These are phyloP conservation scores for Listrodromus nycthemerus DNA, from an alignment of 2,888 invertebrate species.

Conservation along the genomic window DNA sequence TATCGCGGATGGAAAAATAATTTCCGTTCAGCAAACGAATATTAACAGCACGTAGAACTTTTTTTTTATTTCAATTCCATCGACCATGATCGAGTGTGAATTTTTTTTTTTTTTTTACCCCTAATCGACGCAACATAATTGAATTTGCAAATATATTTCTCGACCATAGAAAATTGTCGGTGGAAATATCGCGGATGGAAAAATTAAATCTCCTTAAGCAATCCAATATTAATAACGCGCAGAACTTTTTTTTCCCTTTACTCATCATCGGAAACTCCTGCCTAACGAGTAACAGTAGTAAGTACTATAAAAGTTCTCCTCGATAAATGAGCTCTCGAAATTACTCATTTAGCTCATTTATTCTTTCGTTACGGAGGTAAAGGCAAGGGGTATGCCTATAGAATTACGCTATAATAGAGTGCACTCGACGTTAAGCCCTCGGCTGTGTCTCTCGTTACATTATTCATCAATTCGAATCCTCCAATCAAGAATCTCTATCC, in stretches of 20 bases:
- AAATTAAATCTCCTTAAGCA: neutral
- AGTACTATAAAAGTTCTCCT: neutral
- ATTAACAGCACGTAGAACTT: too few species aligned
- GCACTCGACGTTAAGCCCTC: conserved; percentile 49
- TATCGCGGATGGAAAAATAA: too few species aligned
- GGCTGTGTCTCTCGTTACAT: conserved; percentile 40
- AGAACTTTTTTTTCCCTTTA: neutral
- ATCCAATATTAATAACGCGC: neutral
- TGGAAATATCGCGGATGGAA: neutral
- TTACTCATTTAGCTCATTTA: conserved; percentile 34
- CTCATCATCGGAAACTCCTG: neutral
- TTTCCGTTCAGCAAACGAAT: too few species aligned
- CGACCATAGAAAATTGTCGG: neutral
- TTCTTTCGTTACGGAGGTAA: conserved; percentile 20
- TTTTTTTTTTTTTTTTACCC: neutral
- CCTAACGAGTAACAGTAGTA: conserved; percentile 12
- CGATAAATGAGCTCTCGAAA: conserved; percentile 31
- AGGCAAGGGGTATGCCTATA: conserved; percentile 3
- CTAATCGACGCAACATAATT: neutral
- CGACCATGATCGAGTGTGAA: neutral
- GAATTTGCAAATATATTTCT: neutral
- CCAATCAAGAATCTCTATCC: conserved; percentile 49
- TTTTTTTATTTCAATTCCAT: neutral
- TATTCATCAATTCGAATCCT: conserved; percentile 62
- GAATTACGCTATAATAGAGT: conserved; percentile 27